Evolutionary conservation across 2,888 invertebrate species (phyloP), one percentile per base, ranked within the genome.

Genomic region (Brenthis ino): DNA sequence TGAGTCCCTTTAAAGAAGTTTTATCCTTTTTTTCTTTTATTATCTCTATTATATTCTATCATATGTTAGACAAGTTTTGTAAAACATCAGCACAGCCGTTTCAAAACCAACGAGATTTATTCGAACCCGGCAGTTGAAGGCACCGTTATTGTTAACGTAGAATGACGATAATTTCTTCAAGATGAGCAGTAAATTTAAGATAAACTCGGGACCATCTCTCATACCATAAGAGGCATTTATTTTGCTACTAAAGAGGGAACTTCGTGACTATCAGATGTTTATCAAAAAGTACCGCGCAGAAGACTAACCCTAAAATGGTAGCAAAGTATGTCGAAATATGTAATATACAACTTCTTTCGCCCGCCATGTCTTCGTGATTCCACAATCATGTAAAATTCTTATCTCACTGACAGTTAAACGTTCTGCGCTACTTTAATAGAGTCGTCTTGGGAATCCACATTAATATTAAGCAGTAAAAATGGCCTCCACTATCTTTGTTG

Each of bases 301-400:
- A 71, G 75, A 75, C 75, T 76, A 72, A 74, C 77, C 77, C 73
- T 79, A 79, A 79, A 76, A 79, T 74, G 77, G 77, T 72, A 75
- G 73, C 72, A 72, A 61, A 66, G 71, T 74, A 73, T 75, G 75
- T 77, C 77, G 75, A 76, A 79, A 78, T 75, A 74, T 75, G 71
- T 74, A 73, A 64, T 68, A 68, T 60, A 66, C 67, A 77, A 70
- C 65, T 68, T 72, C 72, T 70, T 70, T 72, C 57, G 72, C 67
- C 66, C 66, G 70, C 68, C 68, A 68, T 68, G 70, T 57, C 70
- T 67, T 68, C 72, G 72, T 72, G 70, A 67, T 68, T 47, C 60
- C 55, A 68, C 66, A 61, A 75, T 80, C 53, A 68, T 68, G 61
- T 66, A 57, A 63, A 65, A 68, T 55, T 70, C 63, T 70, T 70